A percentile compares a stretch with the other conserved stretches of the same genome.
Evolutionary conservation across 2,888 invertebrate genomes (phyloP).

Genomic region (Trachelus troglodyta): DNA sequence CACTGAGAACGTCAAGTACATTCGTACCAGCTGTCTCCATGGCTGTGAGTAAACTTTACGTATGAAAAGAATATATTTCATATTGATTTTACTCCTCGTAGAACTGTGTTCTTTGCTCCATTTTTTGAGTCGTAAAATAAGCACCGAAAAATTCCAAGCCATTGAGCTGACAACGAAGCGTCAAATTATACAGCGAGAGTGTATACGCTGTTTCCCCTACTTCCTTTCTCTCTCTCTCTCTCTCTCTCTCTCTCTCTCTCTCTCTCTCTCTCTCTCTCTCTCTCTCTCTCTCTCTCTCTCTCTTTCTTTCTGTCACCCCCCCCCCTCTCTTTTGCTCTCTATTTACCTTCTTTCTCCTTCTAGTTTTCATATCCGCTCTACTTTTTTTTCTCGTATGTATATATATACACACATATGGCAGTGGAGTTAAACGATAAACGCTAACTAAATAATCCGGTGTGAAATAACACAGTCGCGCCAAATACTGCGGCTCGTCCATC

Average conservation of each 20-base stretch:
- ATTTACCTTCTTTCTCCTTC: conserved; percentile 8
- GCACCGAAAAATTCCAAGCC: neutral
- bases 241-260: conserved; percentile 7
- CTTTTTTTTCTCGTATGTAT: neutral
- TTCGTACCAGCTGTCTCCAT: neutral
- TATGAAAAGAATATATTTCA: conserved; percentile 8
- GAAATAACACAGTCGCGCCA: neutral
- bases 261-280: conserved; percentile 7
- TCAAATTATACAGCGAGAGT: neutral
- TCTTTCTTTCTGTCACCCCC: neutral
- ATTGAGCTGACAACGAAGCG: neutral
- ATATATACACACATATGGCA: neutral
- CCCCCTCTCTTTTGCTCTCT: neutral
- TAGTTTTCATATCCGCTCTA: conserved; percentile 9
- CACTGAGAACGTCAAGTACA: neutral
- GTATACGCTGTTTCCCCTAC: neutral
- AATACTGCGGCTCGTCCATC: neutral
- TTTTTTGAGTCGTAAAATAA: neutral
- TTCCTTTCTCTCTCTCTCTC: neutral
- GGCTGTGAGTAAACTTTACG: neutral
- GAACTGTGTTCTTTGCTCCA: conserved; percentile 11
- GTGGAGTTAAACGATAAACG: neutral
- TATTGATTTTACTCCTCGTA: conserved; percentile 18
- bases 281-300: conserved; percentile 5
- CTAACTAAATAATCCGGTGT: neutral